Base-by-base conservation (phyloP, 2,113 vertebrate species). In the Brachyistius frenatus region DNA sequence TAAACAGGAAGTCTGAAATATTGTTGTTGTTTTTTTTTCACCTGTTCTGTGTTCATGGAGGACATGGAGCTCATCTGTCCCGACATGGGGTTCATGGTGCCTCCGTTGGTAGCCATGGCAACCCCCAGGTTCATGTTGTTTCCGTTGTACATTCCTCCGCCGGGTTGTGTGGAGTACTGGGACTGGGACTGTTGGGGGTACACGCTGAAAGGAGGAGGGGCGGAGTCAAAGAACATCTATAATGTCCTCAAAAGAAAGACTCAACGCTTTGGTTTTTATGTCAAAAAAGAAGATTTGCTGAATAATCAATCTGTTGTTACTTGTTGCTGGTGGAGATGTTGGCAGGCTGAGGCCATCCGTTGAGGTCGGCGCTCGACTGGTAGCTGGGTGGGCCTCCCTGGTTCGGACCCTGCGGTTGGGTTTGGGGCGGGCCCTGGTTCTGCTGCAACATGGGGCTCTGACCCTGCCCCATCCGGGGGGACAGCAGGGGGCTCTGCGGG, bases 371-470 rank as follows among this genome's bases (percentile, higher is more conserved):
- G 31, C 95, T 94, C 6, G 96, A 81, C 89, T 97, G 97, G 87
- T 98, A 99, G 91, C 94, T 91, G 50, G 96, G 94, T 7, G 87
- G 52, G 0, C 69, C 86, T 30, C 80, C 86, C 35, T 81, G 92
- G 67, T 52, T 76, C 0, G 78, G 67, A 14, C 76, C 81, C 81
- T 86, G 91, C 44, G 54, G 15, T 15, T 94, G 96, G 53, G 54
- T 11, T 15, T 94, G 96, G 53, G 95, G 14, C 44, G 84, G 90
- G 31, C 92, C 73, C 73, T 88, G 89, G 66, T 60, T 78, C 70
- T 97, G 98, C 88, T 98, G 97, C 90, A 98, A 94, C 97, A 99
- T 96, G 80, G 97, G 93, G 90, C 94, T 96, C 76, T 98, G 97
- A 30, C 94, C 95, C 74, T 96, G 97, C 9, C 95, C 95, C 95